phyloP scores from a whole-genome alignment of 1,140 invertebrate genomes.

The Aethina tumida region DNA sequence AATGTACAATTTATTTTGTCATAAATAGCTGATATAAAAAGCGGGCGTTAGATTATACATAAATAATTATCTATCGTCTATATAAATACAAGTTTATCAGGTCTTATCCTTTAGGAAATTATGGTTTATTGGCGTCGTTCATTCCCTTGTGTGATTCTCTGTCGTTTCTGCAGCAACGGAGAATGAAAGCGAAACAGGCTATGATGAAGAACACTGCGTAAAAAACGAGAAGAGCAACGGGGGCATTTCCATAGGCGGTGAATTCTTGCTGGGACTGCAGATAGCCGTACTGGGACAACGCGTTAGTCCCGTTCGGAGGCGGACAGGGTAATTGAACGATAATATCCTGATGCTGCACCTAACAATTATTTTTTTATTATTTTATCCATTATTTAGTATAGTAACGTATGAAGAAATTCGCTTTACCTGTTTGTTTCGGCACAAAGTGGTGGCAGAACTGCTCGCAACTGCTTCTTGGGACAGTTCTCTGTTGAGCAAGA shows the following conservation, averaged over 20 bases:
- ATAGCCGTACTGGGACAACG: constrained; percentile 50
- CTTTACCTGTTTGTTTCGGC: constrained; percentile 56
- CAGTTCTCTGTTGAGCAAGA: constrained; percentile 56
- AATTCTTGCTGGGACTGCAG: constrained; percentile 31
- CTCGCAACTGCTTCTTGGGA: constrained; percentile 49
- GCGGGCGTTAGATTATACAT: no score
- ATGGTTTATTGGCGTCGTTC: constrained; percentile 20
- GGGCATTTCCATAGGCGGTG: constrained; percentile 42
- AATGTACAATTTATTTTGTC: no score
- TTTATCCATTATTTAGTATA: neutral
- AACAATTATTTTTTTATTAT: constrained; percentile 2
- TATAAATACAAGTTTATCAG: no score
- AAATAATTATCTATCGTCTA: no score
- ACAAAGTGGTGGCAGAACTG: constrained; percentile 42
- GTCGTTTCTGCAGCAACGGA: constrained; percentile 40
- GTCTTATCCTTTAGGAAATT: no score
- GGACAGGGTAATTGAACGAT: constrained; percentile 71
- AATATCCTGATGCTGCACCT: constrained; percentile 71
- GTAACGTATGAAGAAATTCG: neutral
- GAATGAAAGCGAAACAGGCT: constrained; percentile 45
- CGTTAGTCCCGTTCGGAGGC: constrained; percentile 61
- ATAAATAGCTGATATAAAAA: no score
- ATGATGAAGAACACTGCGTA: constrained; percentile 48
- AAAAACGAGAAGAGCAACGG: constrained; percentile 46
- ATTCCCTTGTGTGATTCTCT: constrained; percentile 4